Percentiles rank a stretch among this genome's conserved stretches.
phyloP scores from a whole-genome alignment of 1,140 invertebrate species.

The Papilio glaucus region DNA sequence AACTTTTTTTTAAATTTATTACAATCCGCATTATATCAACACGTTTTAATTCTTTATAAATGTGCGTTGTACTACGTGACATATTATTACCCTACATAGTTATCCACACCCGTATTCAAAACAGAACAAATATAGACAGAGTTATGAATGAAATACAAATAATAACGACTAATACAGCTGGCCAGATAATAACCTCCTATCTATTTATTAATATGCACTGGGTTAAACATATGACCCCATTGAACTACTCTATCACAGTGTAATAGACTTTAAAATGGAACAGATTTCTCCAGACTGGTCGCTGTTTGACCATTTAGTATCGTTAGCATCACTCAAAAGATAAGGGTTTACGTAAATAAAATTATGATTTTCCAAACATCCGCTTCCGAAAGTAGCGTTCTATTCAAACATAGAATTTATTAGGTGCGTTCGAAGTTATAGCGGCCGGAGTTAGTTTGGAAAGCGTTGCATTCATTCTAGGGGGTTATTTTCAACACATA shows the following conservation, averaged over 20 bases:
- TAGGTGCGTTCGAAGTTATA: slow-evolving; percentile 29
- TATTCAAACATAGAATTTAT: slow-evolving; percentile 31
- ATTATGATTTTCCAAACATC: slow-evolving; percentile 49
- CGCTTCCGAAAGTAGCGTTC: slow-evolving; percentile 35
- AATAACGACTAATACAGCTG: slow-evolving; percentile 30
- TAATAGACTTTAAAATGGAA: slow-evolving; percentile 27
- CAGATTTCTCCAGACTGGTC: slow-evolving; percentile 9
- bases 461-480: background rate
- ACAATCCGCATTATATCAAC: background rate
- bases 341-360: slow-evolving; percentile 47
- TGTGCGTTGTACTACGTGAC: slow-evolving; percentile 8
- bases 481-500: background rate
- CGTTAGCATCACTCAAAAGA: slow-evolving; percentile 47
- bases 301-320: slow-evolving; percentile 29
- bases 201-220: slow-evolving; percentile 29
- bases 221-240: slow-evolving; percentile 5
- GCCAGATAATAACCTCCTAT: slow-evolving; percentile 8
- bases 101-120: slow-evolving; percentile 29
- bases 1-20: too few species aligned
- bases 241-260: slow-evolving; percentile 28
- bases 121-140: slow-evolving; percentile 35
- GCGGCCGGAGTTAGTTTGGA: slow-evolving; percentile 2
- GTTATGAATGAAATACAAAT: slow-evolving; percentile 38
- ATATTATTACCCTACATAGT: slow-evolving; percentile 13
- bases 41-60: background rate